Base-by-base conservation (phyloP, 2,888 invertebrate species). In the Drosophila buzzatii region DNA sequence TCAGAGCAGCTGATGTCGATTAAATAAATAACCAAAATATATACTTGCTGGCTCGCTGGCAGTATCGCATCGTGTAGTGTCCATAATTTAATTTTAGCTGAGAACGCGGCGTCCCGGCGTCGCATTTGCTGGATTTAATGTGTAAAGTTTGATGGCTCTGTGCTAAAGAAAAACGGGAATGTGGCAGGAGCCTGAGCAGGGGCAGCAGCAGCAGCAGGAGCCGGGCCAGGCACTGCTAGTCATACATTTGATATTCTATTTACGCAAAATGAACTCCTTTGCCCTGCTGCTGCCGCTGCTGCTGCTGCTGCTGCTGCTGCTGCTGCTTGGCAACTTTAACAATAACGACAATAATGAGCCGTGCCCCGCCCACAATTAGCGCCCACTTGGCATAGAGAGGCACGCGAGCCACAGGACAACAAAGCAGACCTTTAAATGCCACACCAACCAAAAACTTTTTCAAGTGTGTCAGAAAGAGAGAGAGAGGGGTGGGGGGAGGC, bases 231-330 rank as follows among this genome's bases (percentile, higher is more conserved):
- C 45, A 51, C 44, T 23, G 60, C 55, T 41, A 44, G 68, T 61
- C 70, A 67, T 67, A 80, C 78, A 89, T 89, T 89, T 89, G 81
- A 83, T 85, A 85, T 85, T 88, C 88, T 84, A 85, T 88, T 88
- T 85, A 82, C 72, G 75, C 76, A 78, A 83, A 89, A 86, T 89
- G 81, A 86, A 85, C 81, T 85, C 67, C 69, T 68, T 71, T 71
- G 70, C 33, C 51, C 33, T 51, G 51, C 51, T 51, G 51, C 18
- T 33, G 33, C 18, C 33, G 49, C 49, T 33, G 33, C n/a, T n/a
- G n/a, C n/a, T n/a, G n/a, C n/a, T n/a, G 33, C 18, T 51, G 18
- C 18, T 12, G 31, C 47, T 47, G 16, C 64, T 45, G 51, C 23
- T 58, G 57, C 60, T 61, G 23, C 37, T 41, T 45, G 37, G 41